Evolutionary conservation across 2,113 vertebrate genomes (phyloP).

Genomic region (Sander vitreus): DNA sequence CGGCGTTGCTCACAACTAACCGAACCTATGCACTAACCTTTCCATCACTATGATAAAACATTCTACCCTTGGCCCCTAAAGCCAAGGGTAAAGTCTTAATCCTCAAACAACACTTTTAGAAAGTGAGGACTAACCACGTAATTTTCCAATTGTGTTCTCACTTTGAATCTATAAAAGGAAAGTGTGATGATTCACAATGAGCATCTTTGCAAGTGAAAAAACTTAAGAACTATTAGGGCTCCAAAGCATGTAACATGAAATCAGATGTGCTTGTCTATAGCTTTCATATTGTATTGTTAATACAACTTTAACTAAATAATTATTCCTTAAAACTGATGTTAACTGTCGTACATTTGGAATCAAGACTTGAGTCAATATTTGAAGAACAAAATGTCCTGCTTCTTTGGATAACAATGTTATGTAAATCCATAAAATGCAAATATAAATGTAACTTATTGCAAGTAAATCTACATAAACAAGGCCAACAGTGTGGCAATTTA

Average conservation of each 20-base stretch:
- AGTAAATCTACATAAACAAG: slow-evolving; percentile 8
- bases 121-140: not conserved
- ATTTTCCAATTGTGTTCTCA: not conserved
- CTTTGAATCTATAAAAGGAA: no score
- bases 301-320: not conserved
- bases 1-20: not conserved
- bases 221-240: no score
- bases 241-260: not conserved
- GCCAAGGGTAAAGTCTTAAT: not conserved
- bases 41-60: no score
- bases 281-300: no score
- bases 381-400: not conserved
- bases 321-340: not conserved
- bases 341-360: not conserved
- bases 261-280: no score
- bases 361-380: no score
- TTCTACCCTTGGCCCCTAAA: no score
- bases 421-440: slow-evolving; percentile 3
- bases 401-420: not conserved
- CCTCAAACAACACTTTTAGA: no score
- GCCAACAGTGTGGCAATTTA: not conserved
- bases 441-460: not conserved
- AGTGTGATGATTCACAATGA: not conserved
- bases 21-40: not conserved
- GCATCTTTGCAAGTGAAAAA: not conserved